Evolutionary conservation across 2,113 vertebrate genomes (phyloP).

Genomic region (Copsychus sechellarum): DNA sequence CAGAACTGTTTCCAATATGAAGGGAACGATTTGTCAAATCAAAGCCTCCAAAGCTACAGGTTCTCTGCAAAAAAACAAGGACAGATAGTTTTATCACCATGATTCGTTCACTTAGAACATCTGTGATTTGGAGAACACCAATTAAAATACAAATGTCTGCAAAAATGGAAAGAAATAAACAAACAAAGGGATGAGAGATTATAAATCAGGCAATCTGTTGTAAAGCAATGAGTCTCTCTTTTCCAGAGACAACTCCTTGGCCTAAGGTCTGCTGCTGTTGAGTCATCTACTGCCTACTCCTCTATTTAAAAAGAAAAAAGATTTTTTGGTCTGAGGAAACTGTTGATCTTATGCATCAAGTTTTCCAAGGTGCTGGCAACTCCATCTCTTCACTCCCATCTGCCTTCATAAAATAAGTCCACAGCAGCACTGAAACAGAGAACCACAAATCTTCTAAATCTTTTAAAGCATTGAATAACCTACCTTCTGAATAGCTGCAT

Average conservation of each 20-base stretch:
- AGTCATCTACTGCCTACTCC: constrained; percentile 18
- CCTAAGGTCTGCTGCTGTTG: constrained; percentile 24
- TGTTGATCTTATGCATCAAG: background rate
- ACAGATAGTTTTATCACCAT: background rate
- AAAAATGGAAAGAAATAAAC: constrained; percentile 51
- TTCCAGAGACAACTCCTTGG: constrained; percentile 26
- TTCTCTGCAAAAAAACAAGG: constrained; percentile 81
- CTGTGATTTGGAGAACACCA: background rate
- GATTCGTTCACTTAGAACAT: background rate
- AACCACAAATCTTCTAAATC: background rate
- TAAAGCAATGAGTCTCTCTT: constrained; percentile 8
- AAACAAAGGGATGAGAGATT: constrained; percentile 57
- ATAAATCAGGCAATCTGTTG: constrained; percentile 56
- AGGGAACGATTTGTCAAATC: constrained; percentile 94
- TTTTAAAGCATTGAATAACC: background rate
- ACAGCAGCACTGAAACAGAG: background rate
- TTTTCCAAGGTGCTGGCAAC: constrained; percentile 34
- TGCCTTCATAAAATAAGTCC: background rate
- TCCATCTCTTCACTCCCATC: background rate
- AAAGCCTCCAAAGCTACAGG: constrained; percentile 97
- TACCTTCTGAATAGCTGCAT: constrained; percentile 1
- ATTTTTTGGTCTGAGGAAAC: background rate
- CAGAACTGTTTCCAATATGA: constrained; percentile 85
- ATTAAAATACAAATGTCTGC: constrained; percentile 41
- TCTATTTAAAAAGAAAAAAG: background rate